Conservation (phyloP, 2,888 invertebrate genomes). For the Hermaeophaga mercurialis region DNA sequence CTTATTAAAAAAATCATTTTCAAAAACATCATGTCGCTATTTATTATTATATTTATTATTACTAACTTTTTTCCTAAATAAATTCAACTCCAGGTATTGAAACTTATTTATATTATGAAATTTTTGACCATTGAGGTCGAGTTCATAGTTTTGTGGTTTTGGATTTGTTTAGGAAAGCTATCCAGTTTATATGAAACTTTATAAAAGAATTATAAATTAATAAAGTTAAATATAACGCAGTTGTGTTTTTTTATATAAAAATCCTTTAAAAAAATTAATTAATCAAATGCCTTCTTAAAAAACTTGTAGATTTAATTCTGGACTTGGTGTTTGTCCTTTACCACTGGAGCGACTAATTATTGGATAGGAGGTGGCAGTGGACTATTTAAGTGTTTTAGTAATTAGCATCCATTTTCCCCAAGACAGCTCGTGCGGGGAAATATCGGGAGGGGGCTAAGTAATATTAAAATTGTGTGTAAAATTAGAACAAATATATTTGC, state of each 20-base stretch:
- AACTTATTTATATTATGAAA: constrained; percentile 41
- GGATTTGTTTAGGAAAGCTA: constrained; percentile 55
- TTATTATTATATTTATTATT: constrained; percentile 47
- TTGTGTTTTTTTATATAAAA: background rate
- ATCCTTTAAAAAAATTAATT: too few species aligned
- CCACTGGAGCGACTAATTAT: too few species aligned
- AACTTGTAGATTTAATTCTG: too few species aligned
- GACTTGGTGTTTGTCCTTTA: too few species aligned
- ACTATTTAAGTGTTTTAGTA: too few species aligned
- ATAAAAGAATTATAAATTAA: constrained; percentile 60
- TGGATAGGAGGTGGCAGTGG: too few species aligned
- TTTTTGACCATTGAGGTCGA: constrained; percentile 40
- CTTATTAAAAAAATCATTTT: constrained; percentile 46
- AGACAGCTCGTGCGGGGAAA: too few species aligned
- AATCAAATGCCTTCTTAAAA: too few species aligned
- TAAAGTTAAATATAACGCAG: constrained; percentile 60
- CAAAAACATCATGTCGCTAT: constrained; percentile 49
- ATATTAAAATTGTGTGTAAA: too few species aligned
- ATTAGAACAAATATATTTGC: too few species aligned
- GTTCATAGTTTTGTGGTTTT: constrained; percentile 46
- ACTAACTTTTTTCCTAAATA: constrained; percentile 49
- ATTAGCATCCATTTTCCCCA: too few species aligned
- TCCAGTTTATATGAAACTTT: constrained; percentile 59
- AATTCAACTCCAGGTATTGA: constrained; percentile 50
- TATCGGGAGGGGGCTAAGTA: too few species aligned